Evolutionary conservation across 2,113 vertebrate species (phyloP).

Genomic region (Trogon melanurus): DNA sequence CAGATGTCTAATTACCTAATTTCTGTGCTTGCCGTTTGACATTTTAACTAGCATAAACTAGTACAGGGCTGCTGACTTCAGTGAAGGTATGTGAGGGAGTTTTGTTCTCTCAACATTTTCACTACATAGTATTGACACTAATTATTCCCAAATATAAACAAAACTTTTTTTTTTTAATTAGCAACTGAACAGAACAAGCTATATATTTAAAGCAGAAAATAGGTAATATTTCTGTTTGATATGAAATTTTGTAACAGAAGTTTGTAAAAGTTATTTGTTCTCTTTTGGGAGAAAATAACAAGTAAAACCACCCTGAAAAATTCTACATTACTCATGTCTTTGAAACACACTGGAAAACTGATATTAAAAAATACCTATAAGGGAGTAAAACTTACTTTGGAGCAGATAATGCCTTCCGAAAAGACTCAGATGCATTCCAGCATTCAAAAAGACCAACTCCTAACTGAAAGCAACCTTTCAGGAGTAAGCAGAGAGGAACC

Average conservation of each 20-base stretch:
- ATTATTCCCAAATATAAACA: not conserved
- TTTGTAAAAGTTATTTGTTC: not conserved
- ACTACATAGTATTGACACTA: not conserved
- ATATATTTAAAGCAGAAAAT: not conserved
- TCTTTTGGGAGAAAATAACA: not conserved
- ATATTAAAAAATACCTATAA: not conserved
- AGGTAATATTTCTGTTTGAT: not conserved
- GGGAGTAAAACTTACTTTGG: not conserved
- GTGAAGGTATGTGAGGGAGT: not conserved
- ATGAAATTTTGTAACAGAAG: not conserved
- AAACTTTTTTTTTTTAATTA: not conserved
- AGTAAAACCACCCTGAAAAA: not conserved
- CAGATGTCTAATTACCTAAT: not conserved
- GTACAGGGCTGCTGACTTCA: not conserved
- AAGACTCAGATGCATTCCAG: not conserved
- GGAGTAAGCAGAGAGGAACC: fast-evolving
- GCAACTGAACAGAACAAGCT: not conserved
- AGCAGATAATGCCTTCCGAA: not conserved
- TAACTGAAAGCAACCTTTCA: not conserved
- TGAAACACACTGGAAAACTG: not conserved
- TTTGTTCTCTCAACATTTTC: not conserved
- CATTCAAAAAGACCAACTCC: not conserved
- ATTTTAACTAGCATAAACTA: not conserved
- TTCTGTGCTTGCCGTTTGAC: not conserved
- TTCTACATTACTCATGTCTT: not conserved